Percentiles rank a stretch among this genome's conserved stretches.
These are phyloP conservation scores for Drosophila burlai DNA, from an alignment of 1,140 invertebrate species.

Conservation along the genomic window DNA sequence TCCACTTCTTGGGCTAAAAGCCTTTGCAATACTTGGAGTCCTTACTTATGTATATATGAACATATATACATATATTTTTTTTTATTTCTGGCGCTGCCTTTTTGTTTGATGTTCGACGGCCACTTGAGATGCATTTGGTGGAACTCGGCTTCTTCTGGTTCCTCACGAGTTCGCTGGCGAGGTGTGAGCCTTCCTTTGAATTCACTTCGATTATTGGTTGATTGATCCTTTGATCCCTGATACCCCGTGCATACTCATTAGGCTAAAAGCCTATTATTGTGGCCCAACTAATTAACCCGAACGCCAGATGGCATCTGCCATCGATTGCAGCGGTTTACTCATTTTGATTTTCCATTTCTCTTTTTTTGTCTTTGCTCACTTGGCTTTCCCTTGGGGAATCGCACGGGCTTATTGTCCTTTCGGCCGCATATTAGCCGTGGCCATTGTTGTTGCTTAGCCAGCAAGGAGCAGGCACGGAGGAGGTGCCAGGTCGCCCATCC, in stretches of 20 bases:
- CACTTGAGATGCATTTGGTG: conserved; percentile 78
- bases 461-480: conserved; percentile 3
- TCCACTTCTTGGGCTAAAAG: conserved; percentile 75
- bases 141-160: conserved; percentile 17
- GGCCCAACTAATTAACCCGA: conserved; percentile 55
- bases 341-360: conserved; percentile 8
- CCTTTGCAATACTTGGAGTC: conserved; percentile 41
- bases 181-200: conserved; percentile 7
- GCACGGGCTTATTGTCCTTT: conserved; percentile 22
- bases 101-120: conserved; percentile 75
- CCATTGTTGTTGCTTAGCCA: conserved; percentile 74
- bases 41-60: not conserved
- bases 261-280: conserved; percentile 61
- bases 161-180: not conserved
- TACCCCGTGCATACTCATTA: conserved; percentile 46
- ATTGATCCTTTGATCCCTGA: conserved; percentile 63
- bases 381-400: conserved; percentile 51
- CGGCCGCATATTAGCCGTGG: conserved; percentile 62
- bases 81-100: conserved; percentile 32
- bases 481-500: conserved; percentile 6
- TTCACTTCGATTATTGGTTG: conserved; percentile 47
- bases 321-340: conserved; percentile 21
- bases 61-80: not conserved
- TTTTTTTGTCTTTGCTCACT: conserved; percentile 71
- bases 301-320: conserved; percentile 48